Base-by-base conservation (phyloP, 2,888 invertebrate species). In the Epirrita christyi region DNA sequence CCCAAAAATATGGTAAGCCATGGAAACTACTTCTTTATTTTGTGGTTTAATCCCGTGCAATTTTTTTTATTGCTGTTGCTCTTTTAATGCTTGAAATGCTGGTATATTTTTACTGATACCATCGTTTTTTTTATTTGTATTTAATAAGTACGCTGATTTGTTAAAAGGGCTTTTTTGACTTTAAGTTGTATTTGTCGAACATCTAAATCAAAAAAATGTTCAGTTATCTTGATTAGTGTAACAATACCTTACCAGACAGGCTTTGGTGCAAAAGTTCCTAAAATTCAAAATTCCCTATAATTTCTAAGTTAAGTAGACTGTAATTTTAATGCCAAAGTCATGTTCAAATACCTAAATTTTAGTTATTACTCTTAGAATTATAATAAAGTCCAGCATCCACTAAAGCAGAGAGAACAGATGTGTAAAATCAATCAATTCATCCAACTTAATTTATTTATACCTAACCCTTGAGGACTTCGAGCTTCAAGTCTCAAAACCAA, bases 181-280 rank as follows among this genome's bases (percentile, higher is more conserved):
- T 41, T 41, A 15, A 15, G 41, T 32, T 28, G n/a, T 28, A 11
- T n/a, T 43, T 14, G 9, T 38, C 32, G 10, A 36, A 49, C 8
- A 29, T 51, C 7, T 21, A 37, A 28, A 37, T 8, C 38, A 49
- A 43, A 3, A 8, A 37, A 52, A 32, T 49, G 37, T 28, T 3
- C 21, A 32, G 21, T 4, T 9, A 41, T 49, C 40, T 14, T 48
- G 48, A 48, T 7, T 28, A 14, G 34, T 27, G 40, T 38, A 14
- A 45, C 10, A 48, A 43, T 29, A 7, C 9, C 1, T 0, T 2
- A 38, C 32, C 10, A 36, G 10, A 11, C 6, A 72, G 67, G 62
- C 63, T 73, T 78, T 76, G 72, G 74, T 73, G 55, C 36, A 69
- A 21, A 58, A 70, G 76, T 81, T 79, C 77, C 74, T 77, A 72